Evolutionary conservation across 2,888 invertebrate genomes (phyloP).

Genomic region (Adelognathus sp.): DNA sequence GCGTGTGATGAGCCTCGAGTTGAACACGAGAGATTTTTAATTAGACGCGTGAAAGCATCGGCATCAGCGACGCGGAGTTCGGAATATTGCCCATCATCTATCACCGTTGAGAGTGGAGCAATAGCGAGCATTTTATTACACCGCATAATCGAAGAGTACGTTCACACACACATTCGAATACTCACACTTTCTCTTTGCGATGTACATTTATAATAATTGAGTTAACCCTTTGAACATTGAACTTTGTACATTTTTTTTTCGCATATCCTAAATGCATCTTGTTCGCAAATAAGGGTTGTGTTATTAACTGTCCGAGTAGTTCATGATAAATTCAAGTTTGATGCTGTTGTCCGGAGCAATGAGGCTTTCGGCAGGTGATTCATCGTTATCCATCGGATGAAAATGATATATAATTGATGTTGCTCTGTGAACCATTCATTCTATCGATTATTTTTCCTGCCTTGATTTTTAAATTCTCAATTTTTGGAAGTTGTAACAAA

Average conservation of each 20-base stretch:
- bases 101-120: constrained; percentile 54
- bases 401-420: too few relatives aligned
- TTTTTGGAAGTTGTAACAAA: too few relatives aligned
- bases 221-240: background rate
- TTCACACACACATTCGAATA: too few relatives aligned
- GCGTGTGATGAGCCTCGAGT: constrained; percentile 37
- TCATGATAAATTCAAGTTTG: background rate
- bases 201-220: background rate
- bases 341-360: background rate
- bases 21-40: constrained; percentile 69
- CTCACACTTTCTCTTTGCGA: background rate
- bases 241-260: background rate
- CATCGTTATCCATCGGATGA: too few relatives aligned
- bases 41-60: constrained; percentile 63
- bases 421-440: too few relatives aligned
- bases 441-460: too few relatives aligned
- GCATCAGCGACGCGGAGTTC: constrained; percentile 9
- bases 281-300: background rate
- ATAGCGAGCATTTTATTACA: constrained; percentile 25
- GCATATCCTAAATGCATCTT: background rate
- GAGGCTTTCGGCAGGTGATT: background rate
- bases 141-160: constrained; percentile 27
- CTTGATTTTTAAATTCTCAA: too few relatives aligned
- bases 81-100: constrained; percentile 61
- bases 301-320: background rate